Percentiles rank a stretch among this genome's conserved stretches.
phyloP scores from a whole-genome alignment of 2,888 invertebrate genomes.

The Erebia epiphron region DNA sequence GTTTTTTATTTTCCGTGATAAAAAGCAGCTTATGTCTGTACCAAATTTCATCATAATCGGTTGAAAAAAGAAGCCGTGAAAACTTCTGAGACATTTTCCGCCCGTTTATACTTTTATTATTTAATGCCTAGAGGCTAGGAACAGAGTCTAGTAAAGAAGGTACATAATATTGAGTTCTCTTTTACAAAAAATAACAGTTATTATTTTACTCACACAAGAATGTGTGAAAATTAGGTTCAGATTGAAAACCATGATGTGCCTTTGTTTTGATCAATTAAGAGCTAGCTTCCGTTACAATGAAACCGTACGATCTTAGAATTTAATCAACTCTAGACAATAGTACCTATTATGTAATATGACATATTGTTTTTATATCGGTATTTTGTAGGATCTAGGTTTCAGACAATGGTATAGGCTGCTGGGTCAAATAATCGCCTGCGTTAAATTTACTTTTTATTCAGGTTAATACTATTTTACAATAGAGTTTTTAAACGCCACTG shows the following conservation, averaged over 20 bases:
- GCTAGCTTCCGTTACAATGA: constrained; percentile 32
- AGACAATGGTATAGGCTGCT: constrained; percentile 34
- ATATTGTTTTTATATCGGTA: constrained; percentile 48
- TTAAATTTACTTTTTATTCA: constrained; percentile 18
- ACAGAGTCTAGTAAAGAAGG: too few species aligned
- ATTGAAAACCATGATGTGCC: constrained; percentile 19
- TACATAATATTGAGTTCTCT: too few species aligned
- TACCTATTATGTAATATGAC: constrained; percentile 53
- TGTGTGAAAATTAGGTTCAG: not conserved
- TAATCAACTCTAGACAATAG: constrained; percentile 67
- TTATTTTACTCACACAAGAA: too few species aligned
- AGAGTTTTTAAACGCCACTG: not conserved
- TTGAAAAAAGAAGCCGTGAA: too few species aligned
- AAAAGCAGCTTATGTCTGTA: too few species aligned
- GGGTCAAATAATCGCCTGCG: not conserved
- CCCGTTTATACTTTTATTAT: too few species aligned
- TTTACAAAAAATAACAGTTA: too few species aligned
- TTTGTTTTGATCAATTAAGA: constrained; percentile 32
- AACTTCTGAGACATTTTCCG: too few species aligned
- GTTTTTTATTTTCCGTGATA: too few species aligned
- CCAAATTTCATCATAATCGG: too few species aligned
- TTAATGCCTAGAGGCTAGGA: too few species aligned
- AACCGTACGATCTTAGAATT: constrained; percentile 45
- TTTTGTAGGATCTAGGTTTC: constrained; percentile 27
- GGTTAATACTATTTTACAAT: constrained; percentile 15